These are phyloP conservation scores for Elgaria multicarinata DNA, from an alignment of 2,113 vertebrate genomes.

Conservation along the genomic window DNA sequence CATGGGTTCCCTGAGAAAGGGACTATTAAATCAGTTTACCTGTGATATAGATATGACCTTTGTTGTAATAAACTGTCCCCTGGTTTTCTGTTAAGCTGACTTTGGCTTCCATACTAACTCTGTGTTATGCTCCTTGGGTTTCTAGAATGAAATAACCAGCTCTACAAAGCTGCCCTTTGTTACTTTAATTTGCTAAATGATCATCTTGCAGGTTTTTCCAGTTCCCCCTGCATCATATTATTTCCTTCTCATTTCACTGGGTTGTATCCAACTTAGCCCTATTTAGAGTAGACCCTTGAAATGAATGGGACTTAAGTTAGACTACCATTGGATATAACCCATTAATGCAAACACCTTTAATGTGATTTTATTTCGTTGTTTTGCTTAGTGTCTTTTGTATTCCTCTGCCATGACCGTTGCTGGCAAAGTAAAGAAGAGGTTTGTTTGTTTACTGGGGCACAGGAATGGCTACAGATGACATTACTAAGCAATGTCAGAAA, in stretches of 20 bases:
- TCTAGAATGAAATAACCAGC: constrained; percentile 28
- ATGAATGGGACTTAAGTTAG: no score
- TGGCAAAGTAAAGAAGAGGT: not conserved
- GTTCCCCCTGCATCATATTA: constrained; percentile 22
- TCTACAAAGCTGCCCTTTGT: constrained; percentile 69
- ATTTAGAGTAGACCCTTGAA: no score
- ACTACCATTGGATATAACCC: no score
- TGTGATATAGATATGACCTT: not conserved
- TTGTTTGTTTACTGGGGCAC: not conserved
- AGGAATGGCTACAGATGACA: not conserved
- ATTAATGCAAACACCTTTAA: constrained; percentile 49
- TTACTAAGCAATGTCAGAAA: not conserved
- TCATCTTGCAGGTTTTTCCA: constrained; percentile 57
- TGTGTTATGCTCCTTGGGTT: constrained; percentile 32
- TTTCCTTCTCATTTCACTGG: constrained; percentile 39
- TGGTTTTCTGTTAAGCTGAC: constrained; percentile 33
- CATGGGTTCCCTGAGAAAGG: not conserved
- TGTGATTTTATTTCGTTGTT: constrained; percentile 4
- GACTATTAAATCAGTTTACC: not conserved
- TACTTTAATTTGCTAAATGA: constrained; percentile 53
- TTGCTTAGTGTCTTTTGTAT: not conserved
- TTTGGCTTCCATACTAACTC: not conserved
- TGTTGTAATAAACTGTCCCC: not conserved
- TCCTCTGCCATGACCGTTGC: not conserved
- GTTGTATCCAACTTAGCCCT: no score